Evolutionary conservation across 2,888 invertebrate species (phyloP).

Genomic region (Drosophila mayaguana): DNA sequence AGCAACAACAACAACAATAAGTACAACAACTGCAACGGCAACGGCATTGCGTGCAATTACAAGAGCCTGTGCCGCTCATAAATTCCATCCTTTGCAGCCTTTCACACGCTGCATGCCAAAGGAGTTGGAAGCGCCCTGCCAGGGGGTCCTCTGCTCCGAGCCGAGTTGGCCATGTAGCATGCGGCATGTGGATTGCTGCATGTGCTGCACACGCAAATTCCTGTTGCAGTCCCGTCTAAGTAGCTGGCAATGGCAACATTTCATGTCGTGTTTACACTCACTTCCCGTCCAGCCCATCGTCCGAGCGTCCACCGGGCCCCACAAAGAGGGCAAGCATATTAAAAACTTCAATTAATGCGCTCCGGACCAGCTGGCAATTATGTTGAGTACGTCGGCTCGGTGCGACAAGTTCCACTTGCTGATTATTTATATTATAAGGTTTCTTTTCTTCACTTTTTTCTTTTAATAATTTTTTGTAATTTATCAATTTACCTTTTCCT

Average conservation of each 20-base stretch:
- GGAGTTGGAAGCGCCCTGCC: conserved; percentile 57
- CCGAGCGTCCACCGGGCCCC: conserved; percentile 14
- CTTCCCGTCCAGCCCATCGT: conserved; percentile 57
- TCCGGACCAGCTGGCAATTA: conserved; percentile 41
- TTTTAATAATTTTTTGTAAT: conserved; percentile 47
- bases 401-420: conserved; percentile 68
- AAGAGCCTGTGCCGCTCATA: conserved; percentile 73
- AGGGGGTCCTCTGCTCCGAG: conserved; percentile 27
- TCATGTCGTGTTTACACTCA: conserved; percentile 81
- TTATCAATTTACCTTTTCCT: conserved; percentile 67
- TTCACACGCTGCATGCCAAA: conserved; percentile 63
- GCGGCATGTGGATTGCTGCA: conserved; percentile 45
- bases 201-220: conserved; percentile 62
- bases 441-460: conserved; percentile 35
- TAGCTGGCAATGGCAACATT: conserved; percentile 67
- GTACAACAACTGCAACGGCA: conserved; percentile 18
- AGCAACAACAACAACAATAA: conserved; percentile 26
- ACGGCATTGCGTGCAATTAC: conserved; percentile 81
- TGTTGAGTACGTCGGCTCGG: conserved; percentile 22
- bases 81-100: conserved; percentile 75
- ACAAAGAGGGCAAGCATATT: conserved; percentile 65
- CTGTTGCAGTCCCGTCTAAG: conserved; percentile 63
- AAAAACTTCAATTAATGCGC: conserved; percentile 72
- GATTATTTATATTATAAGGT: conserved; percentile 80
- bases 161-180: conserved; percentile 42